These are phyloP conservation scores for Biston stratarius DNA, from an alignment of 2,888 invertebrate genomes.

Conservation along the genomic window DNA sequence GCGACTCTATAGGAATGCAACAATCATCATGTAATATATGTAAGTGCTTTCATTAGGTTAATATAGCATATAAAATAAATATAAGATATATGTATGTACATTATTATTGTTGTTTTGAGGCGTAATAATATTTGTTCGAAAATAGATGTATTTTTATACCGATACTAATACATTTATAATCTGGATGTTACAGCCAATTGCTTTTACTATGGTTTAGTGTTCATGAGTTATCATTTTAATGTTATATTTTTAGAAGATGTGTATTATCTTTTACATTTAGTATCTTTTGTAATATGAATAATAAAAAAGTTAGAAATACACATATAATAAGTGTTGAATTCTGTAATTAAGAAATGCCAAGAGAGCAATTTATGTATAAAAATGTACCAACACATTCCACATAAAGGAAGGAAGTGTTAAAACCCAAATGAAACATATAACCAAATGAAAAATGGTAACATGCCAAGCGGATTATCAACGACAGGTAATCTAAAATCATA, in stretches of 20 bases:
- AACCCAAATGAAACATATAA: constrained; percentile 49
- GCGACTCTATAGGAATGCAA: too few species aligned
- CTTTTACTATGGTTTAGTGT: background rate
- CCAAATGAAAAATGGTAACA: constrained; percentile 59
- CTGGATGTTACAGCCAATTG: constrained; percentile 12
- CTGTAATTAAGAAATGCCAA: background rate
- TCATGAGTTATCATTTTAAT: background rate
- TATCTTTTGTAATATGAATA: background rate
- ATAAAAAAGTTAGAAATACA: background rate
- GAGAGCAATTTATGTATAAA: background rate
- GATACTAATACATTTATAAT: background rate
- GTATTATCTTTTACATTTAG: background rate
- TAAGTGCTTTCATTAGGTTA: too few species aligned
- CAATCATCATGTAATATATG: too few species aligned
- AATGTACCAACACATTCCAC: constrained; percentile 15
- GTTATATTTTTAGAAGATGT: too few species aligned
- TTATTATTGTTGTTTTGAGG: too few species aligned
- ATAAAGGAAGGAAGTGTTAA: constrained; percentile 29
- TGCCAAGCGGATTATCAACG: constrained; percentile 67
- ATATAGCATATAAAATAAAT: too few species aligned
- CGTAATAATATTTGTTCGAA: too few species aligned
- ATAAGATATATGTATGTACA: too few species aligned
- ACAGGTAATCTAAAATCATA: constrained; percentile 56
- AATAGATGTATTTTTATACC: too few species aligned
- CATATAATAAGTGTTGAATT: background rate